Base-by-base conservation (phyloP, 2,797 vertebrate species). In the Anabacerthia variegaticeps region DNA sequence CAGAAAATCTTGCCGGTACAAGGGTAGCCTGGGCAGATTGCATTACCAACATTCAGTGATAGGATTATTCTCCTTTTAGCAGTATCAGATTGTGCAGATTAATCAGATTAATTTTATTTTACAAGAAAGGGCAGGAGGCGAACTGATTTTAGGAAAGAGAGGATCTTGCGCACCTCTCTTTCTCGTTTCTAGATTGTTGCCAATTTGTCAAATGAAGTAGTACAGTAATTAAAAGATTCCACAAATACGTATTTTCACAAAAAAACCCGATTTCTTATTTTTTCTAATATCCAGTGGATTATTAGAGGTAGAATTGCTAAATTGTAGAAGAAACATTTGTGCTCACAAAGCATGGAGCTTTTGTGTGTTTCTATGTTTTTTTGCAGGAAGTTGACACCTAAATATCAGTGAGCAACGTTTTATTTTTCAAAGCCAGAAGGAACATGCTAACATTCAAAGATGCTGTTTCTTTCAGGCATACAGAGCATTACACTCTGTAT, bases 1-100 rank as follows among this genome's bases (percentile, higher is more conserved):
- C 20, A n/a, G 32, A 34, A 85, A 30, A 3, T 0, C 34, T 59
- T 75, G 43, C 34, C 39, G 0, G 0, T 41, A 14, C 5, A 2
- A 37, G 7, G 51, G 37, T 79, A 58, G 54, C 37, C 16, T n/a
- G 21, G 14, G 14, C 24, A 37, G 19, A 34, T 14, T 43, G 19
- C 30, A 26, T 75, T 82, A 41, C 39, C 23, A 67, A 7, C 2
- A 10, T 43, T 71, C 24, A 69, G 4, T 7, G 73, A 20, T 32
- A 32, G 23, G 19, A 48, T 79, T 72, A 30, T 79, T 85, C 12
- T 52, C 19, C 26, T 58, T 14, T 51, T 49, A 61, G 13, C 26
- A 46, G 7, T 34, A 34, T 52, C 43, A 49, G 39, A n/a, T 66
- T 66, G 16, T 62, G 63, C 43, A 28, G 27, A 26, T 48, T 36